phyloP scores from a whole-genome alignment of 1,140 invertebrate genomes.

The Ips nitidus region DNA sequence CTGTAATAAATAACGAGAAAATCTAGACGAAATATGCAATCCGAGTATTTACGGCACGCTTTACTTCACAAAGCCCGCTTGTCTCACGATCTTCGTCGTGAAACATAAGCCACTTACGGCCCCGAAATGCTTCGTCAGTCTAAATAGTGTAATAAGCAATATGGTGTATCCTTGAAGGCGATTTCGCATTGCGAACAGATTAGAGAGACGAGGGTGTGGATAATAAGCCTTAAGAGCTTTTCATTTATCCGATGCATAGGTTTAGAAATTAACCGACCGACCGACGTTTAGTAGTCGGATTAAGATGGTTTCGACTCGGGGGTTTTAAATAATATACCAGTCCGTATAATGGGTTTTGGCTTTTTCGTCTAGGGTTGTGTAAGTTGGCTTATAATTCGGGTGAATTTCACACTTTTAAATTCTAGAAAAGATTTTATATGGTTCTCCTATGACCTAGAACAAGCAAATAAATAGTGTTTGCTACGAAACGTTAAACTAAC shows the following conservation, averaged over 20 bases:
- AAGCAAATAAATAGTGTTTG: too few relatives aligned
- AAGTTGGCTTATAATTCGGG: too few relatives aligned
- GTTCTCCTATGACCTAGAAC: too few relatives aligned
- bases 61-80: neutral
- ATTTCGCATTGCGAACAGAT: neutral
- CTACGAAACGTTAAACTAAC: too few relatives aligned
- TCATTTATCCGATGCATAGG: conserved; percentile 5
- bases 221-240: neutral
- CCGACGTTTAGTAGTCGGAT: neutral
- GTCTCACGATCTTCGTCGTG: neutral
- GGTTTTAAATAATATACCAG: too few relatives aligned
- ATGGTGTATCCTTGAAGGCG: neutral
- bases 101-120: conserved; percentile 4
- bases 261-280: neutral
- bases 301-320: too few relatives aligned
- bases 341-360: too few relatives aligned
- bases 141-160: conserved; percentile 9
- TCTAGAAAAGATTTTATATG: too few relatives aligned
- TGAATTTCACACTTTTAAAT: too few relatives aligned
- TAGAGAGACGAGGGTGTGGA: neutral
- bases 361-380: too few relatives aligned
- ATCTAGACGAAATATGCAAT: neutral
- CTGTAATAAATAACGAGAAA: too few relatives aligned
- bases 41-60: neutral
- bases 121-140: neutral